Percentiles rank a stretch among this genome's conserved stretches.
These are phyloP conservation scores for Drosophila diplacantha DNA, from an alignment of 2,888 invertebrate genomes.

Conservation along the genomic window DNA sequence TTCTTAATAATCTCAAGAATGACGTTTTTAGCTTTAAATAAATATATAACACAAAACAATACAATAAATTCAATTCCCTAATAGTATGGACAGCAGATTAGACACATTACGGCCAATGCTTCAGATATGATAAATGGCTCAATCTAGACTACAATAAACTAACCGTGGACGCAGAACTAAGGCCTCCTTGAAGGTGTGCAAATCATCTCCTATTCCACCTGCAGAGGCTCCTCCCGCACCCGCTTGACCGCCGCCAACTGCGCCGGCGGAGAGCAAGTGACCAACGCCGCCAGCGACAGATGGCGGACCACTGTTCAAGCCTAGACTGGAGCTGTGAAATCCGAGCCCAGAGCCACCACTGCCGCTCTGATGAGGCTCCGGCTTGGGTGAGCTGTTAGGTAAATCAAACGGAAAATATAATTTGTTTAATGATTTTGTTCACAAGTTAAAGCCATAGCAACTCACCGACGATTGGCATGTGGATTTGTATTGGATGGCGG, in stretches of 20 bases:
- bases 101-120: too few species aligned
- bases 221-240: conserved; percentile 27
- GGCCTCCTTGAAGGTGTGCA: conserved; percentile 87
- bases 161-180: conserved; percentile 80
- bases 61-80: too few species aligned
- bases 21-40: too few species aligned
- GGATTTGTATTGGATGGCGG: conserved; percentile 78
- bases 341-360: conserved; percentile 32
- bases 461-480: conserved; percentile 79
- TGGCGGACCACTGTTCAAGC: conserved; percentile 30
- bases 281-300: conserved; percentile 45
- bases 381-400: conserved; percentile 74
- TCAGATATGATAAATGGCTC: too few species aligned
- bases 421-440: neutral
- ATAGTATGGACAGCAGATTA: too few species aligned
- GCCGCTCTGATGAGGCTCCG: conserved; percentile 61
- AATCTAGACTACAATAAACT: neutral
- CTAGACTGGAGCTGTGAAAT: conserved; percentile 38
- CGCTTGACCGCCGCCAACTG: conserved; percentile 26
- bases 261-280: conserved; percentile 41
- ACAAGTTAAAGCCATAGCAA: conserved; percentile 21
- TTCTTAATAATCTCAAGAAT: too few species aligned
- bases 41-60: too few species aligned
- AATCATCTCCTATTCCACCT: conserved; percentile 76
- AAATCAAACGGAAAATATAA: neutral